phyloP scores from a whole-genome alignment of 2,888 invertebrate genomes.

The Eupeodes luniger region DNA sequence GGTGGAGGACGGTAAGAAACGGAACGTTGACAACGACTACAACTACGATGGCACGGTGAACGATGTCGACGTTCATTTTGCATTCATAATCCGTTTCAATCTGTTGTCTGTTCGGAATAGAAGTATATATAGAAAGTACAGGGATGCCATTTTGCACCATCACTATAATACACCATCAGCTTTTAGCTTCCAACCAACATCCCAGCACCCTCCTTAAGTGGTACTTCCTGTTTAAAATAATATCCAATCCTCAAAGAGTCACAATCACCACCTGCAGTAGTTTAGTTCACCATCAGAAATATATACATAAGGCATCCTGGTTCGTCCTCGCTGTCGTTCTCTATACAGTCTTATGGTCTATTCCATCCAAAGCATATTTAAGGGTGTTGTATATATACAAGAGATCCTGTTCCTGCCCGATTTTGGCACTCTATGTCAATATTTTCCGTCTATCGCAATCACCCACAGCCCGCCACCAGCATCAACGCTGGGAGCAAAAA shows the following conservation, averaged over 20 bases:
- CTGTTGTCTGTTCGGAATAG: slow-evolving; percentile 49
- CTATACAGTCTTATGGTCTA: too few species aligned
- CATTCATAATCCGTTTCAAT: slow-evolving; percentile 72
- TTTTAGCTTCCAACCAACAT: too few species aligned
- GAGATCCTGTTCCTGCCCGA: slow-evolving; percentile 27
- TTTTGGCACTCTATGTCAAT: slow-evolving; percentile 46
- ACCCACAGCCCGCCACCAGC: background rate
- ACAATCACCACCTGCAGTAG: slow-evolving; percentile 61
- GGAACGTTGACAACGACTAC: background rate
- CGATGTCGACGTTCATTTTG: slow-evolving; percentile 65
- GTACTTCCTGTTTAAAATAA: slow-evolving; percentile 73
- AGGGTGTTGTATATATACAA: slow-evolving; percentile 1
- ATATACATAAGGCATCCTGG: slow-evolving; percentile 3
- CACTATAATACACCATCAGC: background rate
- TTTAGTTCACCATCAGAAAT: background rate
- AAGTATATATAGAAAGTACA: slow-evolving; percentile 9
- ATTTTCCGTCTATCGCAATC: slow-evolving; percentile 28
- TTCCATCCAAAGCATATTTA: background rate
- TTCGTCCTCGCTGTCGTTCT: background rate
- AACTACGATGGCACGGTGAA: background rate
- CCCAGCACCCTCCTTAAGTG: slow-evolving; percentile 24
- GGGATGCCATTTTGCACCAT: background rate
- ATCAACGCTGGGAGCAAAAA: background rate
- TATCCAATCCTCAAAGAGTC: slow-evolving; percentile 55
- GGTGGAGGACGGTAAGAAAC: background rate